Conservation (phyloP, 2,113 vertebrate genomes). For the Etheostoma spectabile region DNA sequence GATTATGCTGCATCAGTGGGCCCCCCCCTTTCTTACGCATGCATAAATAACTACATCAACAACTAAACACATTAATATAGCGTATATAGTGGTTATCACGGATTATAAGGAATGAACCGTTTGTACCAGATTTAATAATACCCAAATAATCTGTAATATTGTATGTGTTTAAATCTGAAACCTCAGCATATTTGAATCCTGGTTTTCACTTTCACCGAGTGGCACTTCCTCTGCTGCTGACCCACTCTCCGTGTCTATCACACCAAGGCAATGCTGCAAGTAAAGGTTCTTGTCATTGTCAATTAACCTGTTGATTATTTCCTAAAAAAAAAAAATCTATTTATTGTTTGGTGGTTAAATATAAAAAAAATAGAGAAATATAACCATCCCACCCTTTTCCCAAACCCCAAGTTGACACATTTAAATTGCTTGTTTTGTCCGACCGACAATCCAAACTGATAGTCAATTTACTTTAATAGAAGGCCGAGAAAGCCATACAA, state of each 20-base stretch:
- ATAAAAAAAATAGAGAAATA: not conserved
- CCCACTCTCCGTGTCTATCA: not conserved
- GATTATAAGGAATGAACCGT: not conserved
- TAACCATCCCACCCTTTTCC: not conserved
- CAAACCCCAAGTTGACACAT: no score
- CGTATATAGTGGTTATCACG: no score
- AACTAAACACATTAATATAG: no score
- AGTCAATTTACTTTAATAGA: not conserved
- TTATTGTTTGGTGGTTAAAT: no score
- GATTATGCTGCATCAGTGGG: not conserved
- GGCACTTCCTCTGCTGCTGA: not conserved
- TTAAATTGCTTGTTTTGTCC: not conserved
- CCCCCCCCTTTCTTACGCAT: not conserved
- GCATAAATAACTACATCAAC: no score
- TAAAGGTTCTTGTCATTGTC: not conserved
- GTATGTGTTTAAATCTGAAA: not conserved
- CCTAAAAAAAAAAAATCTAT: no score
- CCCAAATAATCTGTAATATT: not conserved
- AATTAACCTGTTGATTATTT: not conserved
- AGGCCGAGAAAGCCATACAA: not conserved
- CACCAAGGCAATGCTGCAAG: not conserved
- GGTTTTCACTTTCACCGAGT: not conserved
- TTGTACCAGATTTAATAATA: not conserved
- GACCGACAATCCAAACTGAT: not conserved
- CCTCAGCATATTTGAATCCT: not conserved